phyloP scores from a whole-genome alignment of 2,888 invertebrate species.

The Drosophila austrosaltans region DNA sequence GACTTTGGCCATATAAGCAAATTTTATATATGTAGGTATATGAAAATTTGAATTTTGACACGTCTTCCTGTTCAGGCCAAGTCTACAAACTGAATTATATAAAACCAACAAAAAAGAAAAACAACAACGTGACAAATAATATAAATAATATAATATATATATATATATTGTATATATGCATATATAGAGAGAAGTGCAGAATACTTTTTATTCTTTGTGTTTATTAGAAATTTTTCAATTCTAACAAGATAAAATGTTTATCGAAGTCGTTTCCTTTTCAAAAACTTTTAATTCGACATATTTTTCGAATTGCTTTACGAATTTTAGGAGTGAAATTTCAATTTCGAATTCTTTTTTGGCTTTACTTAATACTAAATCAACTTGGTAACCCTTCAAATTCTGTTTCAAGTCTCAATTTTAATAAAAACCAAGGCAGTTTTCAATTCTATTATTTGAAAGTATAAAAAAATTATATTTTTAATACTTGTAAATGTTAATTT shows the following conservation, averaged over 20 bases:
- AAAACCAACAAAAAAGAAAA: constrained; percentile 26
- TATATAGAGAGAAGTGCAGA: background rate
- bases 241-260: background rate
- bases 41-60: constrained; percentile 61
- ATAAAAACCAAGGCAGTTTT: no score
- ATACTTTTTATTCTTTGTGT: constrained; percentile 8
- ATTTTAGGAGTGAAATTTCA: no score
- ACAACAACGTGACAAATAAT: constrained; percentile 4
- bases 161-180: background rate
- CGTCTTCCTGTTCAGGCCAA: constrained; percentile 62
- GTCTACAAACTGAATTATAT: constrained; percentile 50
- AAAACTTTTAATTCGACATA: no score
- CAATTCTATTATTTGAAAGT: no score
- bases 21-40: constrained; percentile 35
- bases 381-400: no score
- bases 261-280: no score
- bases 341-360: no score
- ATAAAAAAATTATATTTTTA: no score
- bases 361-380: no score
- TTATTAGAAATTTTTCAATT: background rate
- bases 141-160: background rate
- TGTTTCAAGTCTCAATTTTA: no score
- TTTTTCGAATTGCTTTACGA: no score
- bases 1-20: constrained; percentile 1
- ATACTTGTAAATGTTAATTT: no score